Percentiles rank a stretch among this genome's conserved stretches.
Evolutionary conservation across 2,888 invertebrate species (phyloP).

Genomic region (Lasioglossum malachurum): DNA sequence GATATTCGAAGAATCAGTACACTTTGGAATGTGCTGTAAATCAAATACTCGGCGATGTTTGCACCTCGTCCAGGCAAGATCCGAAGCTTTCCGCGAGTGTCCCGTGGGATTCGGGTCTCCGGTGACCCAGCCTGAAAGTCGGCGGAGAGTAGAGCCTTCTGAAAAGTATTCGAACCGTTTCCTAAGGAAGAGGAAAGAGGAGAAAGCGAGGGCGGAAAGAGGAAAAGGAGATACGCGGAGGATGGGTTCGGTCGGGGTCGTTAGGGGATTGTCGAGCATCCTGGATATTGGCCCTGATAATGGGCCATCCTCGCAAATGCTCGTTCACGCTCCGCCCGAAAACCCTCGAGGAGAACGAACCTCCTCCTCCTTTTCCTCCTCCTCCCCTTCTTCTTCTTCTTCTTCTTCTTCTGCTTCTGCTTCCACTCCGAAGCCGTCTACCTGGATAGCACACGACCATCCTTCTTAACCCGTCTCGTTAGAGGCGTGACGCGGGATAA

Average conservation of each 20-base stretch:
- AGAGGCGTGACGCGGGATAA: constrained; percentile 53
- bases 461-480: constrained; percentile 60
- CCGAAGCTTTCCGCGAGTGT: not conserved
- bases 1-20: not conserved
- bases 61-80: not conserved
- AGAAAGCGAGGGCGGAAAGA: not conserved
- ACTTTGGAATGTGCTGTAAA: not conserved
- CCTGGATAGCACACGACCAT: constrained; percentile 53
- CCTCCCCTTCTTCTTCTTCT: not conserved
- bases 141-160: not conserved
- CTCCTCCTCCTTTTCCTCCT: not conserved
- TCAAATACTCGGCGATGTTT: not conserved
- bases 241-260: constrained; percentile 53
- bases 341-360: constrained; percentile 55
- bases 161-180: constrained; percentile 1
- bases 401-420: constrained; percentile 31
- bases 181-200: not conserved
- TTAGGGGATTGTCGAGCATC: constrained; percentile 75
- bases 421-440: constrained; percentile 20
- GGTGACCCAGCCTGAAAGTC: not conserved
- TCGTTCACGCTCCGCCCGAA: constrained; percentile 64
- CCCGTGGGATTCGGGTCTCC: not conserved
- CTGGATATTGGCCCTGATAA: constrained; percentile 76
- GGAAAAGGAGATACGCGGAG: constrained; percentile 50
- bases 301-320: constrained; percentile 69